Conservation (phyloP, 2,888 invertebrate species). For the Parochlus steinenii region DNA sequence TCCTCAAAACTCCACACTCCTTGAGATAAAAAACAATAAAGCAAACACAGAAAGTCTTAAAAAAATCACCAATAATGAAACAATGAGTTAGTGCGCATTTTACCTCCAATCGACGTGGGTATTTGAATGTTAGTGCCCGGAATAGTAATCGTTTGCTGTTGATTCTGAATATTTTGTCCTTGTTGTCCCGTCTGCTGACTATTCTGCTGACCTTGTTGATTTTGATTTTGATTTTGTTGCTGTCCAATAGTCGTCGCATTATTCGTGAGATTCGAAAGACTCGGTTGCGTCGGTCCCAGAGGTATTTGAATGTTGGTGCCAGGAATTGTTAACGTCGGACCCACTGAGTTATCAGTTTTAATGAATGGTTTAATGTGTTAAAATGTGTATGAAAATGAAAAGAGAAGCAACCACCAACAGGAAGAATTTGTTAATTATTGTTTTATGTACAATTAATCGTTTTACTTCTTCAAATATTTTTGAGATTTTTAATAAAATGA, state of each 20-base stretch:
- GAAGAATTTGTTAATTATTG: background rate
- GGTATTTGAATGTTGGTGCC: slow-evolving; percentile 41
- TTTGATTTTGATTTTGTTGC: slow-evolving; percentile 13
- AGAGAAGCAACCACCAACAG: background rate
- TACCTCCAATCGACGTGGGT: slow-evolving; percentile 27
- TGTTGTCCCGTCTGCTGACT: background rate
- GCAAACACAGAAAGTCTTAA: no score
- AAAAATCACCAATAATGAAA: no score
- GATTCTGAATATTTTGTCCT: slow-evolving; percentile 14
- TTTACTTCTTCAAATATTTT: no score
- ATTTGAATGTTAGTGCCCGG: slow-evolving; percentile 31
- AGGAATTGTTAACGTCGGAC: slow-evolving; percentile 38
- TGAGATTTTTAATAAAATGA: slow-evolving; percentile 8
- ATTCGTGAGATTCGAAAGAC: no score
- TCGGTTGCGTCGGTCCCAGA: slow-evolving; percentile 18
- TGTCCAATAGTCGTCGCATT: slow-evolving; percentile 14
- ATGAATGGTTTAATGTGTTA: background rate
- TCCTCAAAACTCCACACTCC: no score
- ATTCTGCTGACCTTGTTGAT: slow-evolving; percentile 7
- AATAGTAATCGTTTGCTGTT: slow-evolving; percentile 26
- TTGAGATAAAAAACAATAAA: no score
- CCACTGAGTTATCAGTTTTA: slow-evolving; percentile 12
- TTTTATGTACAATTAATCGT: background rate
- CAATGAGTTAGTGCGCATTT: no score
- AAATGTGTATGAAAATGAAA: background rate